A percentile compares a stretch with the other conserved stretches of the same genome.
These are phyloP conservation scores for Drosophila merina DNA, from an alignment of 2,888 invertebrate genomes.

Conservation along the genomic window DNA sequence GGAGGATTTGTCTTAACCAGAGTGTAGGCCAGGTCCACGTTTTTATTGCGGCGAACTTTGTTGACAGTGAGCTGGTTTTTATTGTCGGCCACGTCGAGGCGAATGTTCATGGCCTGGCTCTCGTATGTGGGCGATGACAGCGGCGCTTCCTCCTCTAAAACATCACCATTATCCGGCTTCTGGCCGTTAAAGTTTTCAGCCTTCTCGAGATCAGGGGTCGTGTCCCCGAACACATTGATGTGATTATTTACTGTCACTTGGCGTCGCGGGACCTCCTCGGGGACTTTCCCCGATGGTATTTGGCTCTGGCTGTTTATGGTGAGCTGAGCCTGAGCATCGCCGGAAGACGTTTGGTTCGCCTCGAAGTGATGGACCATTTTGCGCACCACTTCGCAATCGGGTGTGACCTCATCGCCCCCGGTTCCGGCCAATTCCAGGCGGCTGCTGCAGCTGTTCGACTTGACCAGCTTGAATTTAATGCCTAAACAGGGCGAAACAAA, in stretches of 20 bases:
- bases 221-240: slow-evolving; percentile 74
- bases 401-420: slow-evolving; percentile 40
- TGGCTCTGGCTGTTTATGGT: slow-evolving; percentile 84
- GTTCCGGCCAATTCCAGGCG: slow-evolving; percentile 91
- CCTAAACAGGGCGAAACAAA: slow-evolving; percentile 81
- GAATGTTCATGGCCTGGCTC: slow-evolving; percentile 80
- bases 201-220: slow-evolving; percentile 16
- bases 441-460: slow-evolving; percentile 94
- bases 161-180: slow-evolving; percentile 30
- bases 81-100: slow-evolving; percentile 54
- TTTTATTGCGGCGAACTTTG: slow-evolving; percentile 84
- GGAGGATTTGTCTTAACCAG: slow-evolving; percentile 65
- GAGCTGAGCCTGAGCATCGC: slow-evolving; percentile 49
- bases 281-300: slow-evolving; percentile 18
- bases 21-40: slow-evolving; percentile 84
- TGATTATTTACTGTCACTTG: slow-evolving; percentile 84
- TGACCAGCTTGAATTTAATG: slow-evolving; percentile 91
- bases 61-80: slow-evolving; percentile 16
- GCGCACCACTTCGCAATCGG: slow-evolving; percentile 82
- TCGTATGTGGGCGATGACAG: slow-evolving; percentile 58
- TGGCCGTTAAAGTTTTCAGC: slow-evolving; percentile 47
- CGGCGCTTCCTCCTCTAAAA: slow-evolving; percentile 3
- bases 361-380: slow-evolving; percentile 83
- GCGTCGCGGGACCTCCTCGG: slow-evolving; percentile 38
- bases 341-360: slow-evolving; percentile 52